A percentile compares a stretch with the other conserved stretches of the same genome.
phyloP scores from a whole-genome alignment of 2,888 invertebrate genomes.

The Calameuta pallipes region DNA sequence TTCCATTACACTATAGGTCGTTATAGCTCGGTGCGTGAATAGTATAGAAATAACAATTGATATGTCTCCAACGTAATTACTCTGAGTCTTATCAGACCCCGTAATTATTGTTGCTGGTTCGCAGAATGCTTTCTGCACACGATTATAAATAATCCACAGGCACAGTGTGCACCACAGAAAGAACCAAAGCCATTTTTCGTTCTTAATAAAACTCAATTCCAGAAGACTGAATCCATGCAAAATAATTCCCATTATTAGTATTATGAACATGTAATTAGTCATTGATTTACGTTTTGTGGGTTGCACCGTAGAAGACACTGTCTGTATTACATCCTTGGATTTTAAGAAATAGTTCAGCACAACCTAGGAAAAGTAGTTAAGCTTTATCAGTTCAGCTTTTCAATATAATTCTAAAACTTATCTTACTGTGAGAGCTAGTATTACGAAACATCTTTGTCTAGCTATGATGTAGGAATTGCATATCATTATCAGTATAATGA shows the following conservation, averaged over 20 bases:
- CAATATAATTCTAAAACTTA: background rate
- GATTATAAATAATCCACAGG: slow-evolving; percentile 7
- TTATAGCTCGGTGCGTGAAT: slow-evolving; percentile 14
- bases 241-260: slow-evolving; percentile 11
- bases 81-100: background rate
- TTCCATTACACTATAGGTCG: slow-evolving; percentile 8
- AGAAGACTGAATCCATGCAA: slow-evolving; percentile 9
- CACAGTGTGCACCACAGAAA: slow-evolving; percentile 13
- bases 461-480: slow-evolving; percentile 17
- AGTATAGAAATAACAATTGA: slow-evolving; percentile 9
- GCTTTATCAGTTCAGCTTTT: background rate
- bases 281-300: background rate
- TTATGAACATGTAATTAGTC: background rate
- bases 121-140: slow-evolving; percentile 2
- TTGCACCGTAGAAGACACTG: slow-evolving; percentile 8
- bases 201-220: slow-evolving; percentile 12
- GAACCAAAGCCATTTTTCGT: slow-evolving; percentile 15
- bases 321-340: slow-evolving; percentile 2
- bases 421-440: slow-evolving; percentile 2
- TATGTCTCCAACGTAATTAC: background rate
- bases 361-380: background rate
- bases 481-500: slow-evolving; percentile 8
- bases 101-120: background rate
- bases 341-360: background rate
- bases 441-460: slow-evolving; percentile 13